phyloP scores from a whole-genome alignment of 2,888 invertebrate genomes.

The Ectemnius cavifrons region DNA sequence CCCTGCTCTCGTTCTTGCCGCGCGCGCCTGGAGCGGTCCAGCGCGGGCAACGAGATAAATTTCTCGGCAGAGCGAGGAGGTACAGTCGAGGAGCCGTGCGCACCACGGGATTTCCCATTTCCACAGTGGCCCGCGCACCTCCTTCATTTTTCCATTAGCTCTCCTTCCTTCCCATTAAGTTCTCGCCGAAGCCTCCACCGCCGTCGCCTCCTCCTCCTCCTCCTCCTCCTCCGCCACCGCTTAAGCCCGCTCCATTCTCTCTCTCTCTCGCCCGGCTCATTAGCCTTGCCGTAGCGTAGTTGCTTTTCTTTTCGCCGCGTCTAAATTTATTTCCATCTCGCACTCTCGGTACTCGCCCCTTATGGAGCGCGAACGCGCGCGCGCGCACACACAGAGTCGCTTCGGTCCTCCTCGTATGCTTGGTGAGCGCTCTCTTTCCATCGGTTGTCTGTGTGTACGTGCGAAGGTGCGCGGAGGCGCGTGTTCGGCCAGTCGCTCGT shows the following conservation, averaged over 20 bases:
- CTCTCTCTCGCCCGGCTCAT: background rate
- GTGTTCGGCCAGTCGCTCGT: slow-evolving; percentile 57
- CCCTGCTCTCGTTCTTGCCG: slow-evolving; percentile 50
- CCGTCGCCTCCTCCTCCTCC: background rate
- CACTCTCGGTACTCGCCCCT: slow-evolving; percentile 4
- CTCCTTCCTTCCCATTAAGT: background rate
- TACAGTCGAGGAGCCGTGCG: background rate
- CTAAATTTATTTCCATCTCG: slow-evolving; percentile 6
- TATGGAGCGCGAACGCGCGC: slow-evolving; percentile 14
- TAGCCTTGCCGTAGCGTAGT: background rate
- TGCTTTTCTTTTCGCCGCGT: slow-evolving; percentile 4
- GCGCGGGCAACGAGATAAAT: slow-evolving; percentile 50
- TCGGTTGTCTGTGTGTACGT: slow-evolving; percentile 8
- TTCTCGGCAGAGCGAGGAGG: slow-evolving; percentile 36
- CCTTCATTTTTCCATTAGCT: background rate
- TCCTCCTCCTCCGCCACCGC: background rate
- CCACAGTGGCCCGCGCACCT: too few relatives aligned
- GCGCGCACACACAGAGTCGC: slow-evolving; percentile 6
- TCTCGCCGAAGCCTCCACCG: background rate
- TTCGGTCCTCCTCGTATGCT: slow-evolving; percentile 25
- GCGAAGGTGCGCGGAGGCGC: slow-evolving; percentile 52
- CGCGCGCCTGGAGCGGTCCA: slow-evolving; percentile 24
- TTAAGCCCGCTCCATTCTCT: background rate
- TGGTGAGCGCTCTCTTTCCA: slow-evolving; percentile 8
- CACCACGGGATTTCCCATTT: too few relatives aligned